These are phyloP conservation scores for Bufotes viridis DNA, from an alignment of 2,797 vertebrate species.

Conservation along the genomic window DNA sequence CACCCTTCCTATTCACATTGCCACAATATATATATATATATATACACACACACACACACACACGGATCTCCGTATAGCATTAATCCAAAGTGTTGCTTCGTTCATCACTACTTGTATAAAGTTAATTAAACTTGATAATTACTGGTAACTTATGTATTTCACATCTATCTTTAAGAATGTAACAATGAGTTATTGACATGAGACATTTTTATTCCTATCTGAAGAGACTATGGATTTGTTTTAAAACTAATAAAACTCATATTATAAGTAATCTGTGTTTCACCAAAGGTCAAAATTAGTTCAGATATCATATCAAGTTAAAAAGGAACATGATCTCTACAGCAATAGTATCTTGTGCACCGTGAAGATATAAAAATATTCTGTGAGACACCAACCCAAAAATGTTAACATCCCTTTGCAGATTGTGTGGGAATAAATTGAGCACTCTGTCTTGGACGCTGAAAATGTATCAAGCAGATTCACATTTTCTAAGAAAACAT, in stretches of 20 bases:
- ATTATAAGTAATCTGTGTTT: slow-evolving; percentile 44
- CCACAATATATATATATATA: no score
- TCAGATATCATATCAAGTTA: slow-evolving; percentile 59
- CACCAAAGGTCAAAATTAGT: slow-evolving; percentile 51
- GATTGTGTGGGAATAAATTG: slow-evolving; percentile 49
- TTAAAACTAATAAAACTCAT: slow-evolving; percentile 45
- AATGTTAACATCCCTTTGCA: slow-evolving; percentile 39
- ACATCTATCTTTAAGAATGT: neutral
- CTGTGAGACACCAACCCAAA: slow-evolving; percentile 33
- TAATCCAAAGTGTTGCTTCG: no score
- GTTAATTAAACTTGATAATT: neutral
- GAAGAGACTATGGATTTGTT: neutral
- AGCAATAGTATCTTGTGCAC: slow-evolving; percentile 42
- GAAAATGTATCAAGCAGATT: slow-evolving; percentile 25
- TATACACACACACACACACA: no score
- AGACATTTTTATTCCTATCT: neutral
- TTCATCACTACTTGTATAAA: neutral
- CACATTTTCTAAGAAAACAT: slow-evolving; percentile 6
- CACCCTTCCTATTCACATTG: no score
- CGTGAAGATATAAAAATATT: slow-evolving; percentile 50
- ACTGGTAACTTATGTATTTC: neutral
- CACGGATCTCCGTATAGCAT: no score
- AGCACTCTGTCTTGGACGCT: neutral
- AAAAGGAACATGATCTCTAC: slow-evolving; percentile 44
- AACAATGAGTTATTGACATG: neutral